These are phyloP conservation scores for Cremastinae sp. DNA, from an alignment of 2,888 invertebrate species.

Conservation along the genomic window DNA sequence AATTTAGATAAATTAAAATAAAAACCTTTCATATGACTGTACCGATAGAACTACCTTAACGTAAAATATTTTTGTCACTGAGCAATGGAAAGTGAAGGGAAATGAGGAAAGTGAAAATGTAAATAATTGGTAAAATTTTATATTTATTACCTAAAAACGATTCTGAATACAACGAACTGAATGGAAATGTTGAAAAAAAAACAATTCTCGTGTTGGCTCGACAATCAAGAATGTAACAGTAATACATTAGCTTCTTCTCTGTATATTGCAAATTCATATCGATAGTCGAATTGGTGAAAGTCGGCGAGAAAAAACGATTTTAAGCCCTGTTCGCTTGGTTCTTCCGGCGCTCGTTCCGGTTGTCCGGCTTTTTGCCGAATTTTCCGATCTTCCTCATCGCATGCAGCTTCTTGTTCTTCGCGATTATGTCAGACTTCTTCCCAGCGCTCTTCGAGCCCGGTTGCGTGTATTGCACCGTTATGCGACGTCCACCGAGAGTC, in stretches of 20 bases:
- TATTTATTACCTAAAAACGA: slow-evolving; percentile 52
- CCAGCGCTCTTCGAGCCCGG: slow-evolving; percentile 76
- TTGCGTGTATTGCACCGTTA: slow-evolving; percentile 80
- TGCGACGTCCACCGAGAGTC: slow-evolving; percentile 76
- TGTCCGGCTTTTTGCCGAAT: slow-evolving; percentile 75
- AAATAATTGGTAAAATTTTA: not conserved
- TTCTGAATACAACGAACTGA: slow-evolving; percentile 37
- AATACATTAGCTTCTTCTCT: no score
- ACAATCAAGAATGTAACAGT: not conserved
- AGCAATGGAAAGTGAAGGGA: no score
- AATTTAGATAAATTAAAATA: no score
- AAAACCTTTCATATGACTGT: no score
- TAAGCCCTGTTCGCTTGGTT: slow-evolving; percentile 54
- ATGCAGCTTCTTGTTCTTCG: slow-evolving; percentile 80
- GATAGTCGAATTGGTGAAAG: not conserved
- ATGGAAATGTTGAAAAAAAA: slow-evolving; percentile 7
- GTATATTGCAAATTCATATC: not conserved
- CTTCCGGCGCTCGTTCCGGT: slow-evolving; percentile 70
- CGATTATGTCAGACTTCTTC: slow-evolving; percentile 73
- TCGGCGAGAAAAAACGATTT: slow-evolving; percentile 26
- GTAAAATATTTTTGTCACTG: no score
- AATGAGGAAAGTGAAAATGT: not conserved
- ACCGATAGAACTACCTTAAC: no score
- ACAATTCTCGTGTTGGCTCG: not conserved
- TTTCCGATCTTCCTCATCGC: slow-evolving; percentile 79